Base-by-base conservation (phyloP, 2,797 vertebrate genomes). In the Simalia tracyae region DNA sequence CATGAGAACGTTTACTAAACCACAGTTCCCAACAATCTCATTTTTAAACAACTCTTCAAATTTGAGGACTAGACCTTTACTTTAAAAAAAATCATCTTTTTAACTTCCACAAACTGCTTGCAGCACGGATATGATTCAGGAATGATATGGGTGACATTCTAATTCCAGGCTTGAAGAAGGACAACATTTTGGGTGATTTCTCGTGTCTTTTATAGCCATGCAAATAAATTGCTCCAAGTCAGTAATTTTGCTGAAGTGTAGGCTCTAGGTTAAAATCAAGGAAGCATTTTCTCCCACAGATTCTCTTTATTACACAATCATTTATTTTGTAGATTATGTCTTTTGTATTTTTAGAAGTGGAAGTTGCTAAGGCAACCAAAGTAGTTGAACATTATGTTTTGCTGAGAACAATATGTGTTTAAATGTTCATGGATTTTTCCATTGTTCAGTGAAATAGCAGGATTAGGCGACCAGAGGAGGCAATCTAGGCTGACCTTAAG, bases 301-400 rank as follows among this genome's bases (percentile, higher is more conserved):
- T 95, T 91, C 57, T 91, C 72, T 97, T 90, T 93, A 96, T 92
- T 94, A 95, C 95, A 92, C 5, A 26, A 93, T 94, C 94, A 92
- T 95, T 97, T 96, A 97, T 96, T 97, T 97, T 97, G 94, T 96
- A 96, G 96, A 97, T 95, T 95, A 94, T 96, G 94, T 94, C 95
- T 93, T 95, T 95, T 96, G 95, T 98, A 98, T 98, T 98, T 98
- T 98, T 98, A 98, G 97, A 96, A 94, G 91, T 94, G 94, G 95
- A 95, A 95, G 97, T 98, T 98, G 95, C 97, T 95, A 97, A 96
- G 97, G 97, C 96, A 98, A 98, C 97, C 95, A 96, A 96, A 95
- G 92, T 95, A 96, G 97, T 96, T 96, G 98, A 98, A 98, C 98
- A 98, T 97, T 97, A 97, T 98, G 97, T 98, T 97, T 97, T 96